phyloP scores from a whole-genome alignment of 2,797 vertebrate genomes.

The Schizopygopsis malacanthus region DNA sequence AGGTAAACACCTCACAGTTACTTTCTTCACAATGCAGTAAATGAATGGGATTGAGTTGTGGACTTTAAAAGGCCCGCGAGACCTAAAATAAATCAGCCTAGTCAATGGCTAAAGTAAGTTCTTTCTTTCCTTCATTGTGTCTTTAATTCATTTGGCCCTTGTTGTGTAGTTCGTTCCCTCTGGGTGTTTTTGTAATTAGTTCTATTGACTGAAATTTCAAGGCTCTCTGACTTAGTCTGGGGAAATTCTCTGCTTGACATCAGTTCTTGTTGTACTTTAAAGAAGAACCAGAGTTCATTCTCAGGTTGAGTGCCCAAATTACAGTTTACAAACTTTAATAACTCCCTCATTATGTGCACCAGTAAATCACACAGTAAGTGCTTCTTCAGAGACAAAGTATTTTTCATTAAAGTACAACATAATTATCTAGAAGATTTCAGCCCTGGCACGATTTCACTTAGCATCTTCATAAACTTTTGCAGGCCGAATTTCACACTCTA shows the following conservation, averaged over 20 bases:
- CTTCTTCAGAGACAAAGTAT: constrained; percentile 6
- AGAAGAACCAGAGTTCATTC: constrained; percentile 18
- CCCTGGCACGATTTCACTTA: neutral
- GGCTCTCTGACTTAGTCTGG: constrained; percentile 23
- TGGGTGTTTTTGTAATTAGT: constrained; percentile 48
- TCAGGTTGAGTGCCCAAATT: constrained; percentile 20
- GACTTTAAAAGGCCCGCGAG: neutral
- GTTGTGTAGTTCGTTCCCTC: constrained; percentile 44
- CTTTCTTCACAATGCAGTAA: neutral
- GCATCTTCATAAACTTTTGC: neutral
- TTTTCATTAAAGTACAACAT: constrained; percentile 18
- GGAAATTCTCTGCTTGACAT: constrained; percentile 31
- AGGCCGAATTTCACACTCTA: neutral
- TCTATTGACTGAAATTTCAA: constrained; percentile 48
- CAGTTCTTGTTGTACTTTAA: constrained; percentile 21
- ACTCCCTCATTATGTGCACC: neutral
- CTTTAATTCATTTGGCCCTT: constrained; percentile 48
- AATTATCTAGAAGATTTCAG: constrained; percentile 11
- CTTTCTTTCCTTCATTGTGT: constrained; percentile 25
- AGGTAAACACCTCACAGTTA: neutral
- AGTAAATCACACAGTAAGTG: constrained; percentile 1
- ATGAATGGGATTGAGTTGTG: neutral
- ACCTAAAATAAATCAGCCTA: neutral
- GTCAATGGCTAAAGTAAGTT: constrained; percentile 5
- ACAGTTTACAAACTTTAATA: constrained; percentile 26